Evolutionary conservation across 1,140 invertebrate species (phyloP), one percentile per base, ranked within the genome.

Genomic region (Parapsyche elsis): DNA sequence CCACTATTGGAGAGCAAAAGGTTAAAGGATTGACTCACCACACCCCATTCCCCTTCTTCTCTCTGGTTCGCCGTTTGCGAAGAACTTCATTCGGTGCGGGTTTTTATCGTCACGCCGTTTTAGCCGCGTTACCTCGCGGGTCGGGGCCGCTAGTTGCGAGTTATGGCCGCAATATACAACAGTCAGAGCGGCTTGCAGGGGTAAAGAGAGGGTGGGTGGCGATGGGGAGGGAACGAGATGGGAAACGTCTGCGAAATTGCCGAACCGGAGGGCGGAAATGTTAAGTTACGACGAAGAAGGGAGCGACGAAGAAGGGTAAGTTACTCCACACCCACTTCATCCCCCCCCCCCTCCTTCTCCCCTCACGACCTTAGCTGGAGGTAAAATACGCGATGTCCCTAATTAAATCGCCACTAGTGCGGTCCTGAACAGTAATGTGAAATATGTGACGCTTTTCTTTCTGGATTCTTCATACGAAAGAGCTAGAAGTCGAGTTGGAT

Each of bases 121-220:
- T 73, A 67, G 64, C 64, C 76, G 61, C 61, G 16, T 59, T 75
- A 75, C 73, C 44, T 53, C 26, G 19, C 16, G 73, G 46, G 75
- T 23, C 49, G 75, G 9, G 23, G 21, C 67, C 16, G 44, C 78
- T 79, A 79, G 78, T 79, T 79, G 78, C 44, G 78, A 79, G 70
- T 79, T 79, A 79, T 53, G 78, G 70, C 70, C 78, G 67, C 78
- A 79, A 79, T 79, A 79, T 79, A 79, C 67, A 73, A 79, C 78
- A 79, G 78, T 78, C 76, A 74, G 30, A 38, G 21, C 45, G 5
- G 73, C 19, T 12, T 14, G 49, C 30, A 74, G 44, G 44, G 26
- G n/a, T 9, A 7, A 0, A 23, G 44, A 30, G 23, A 59, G 19
- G 59, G 16, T 53, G 59, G n/a, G 64, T 23, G 24, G 19, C 23